These are phyloP conservation scores for Tinamus major DNA, from an alignment of 2,797 vertebrate species.

Conservation along the genomic window DNA sequence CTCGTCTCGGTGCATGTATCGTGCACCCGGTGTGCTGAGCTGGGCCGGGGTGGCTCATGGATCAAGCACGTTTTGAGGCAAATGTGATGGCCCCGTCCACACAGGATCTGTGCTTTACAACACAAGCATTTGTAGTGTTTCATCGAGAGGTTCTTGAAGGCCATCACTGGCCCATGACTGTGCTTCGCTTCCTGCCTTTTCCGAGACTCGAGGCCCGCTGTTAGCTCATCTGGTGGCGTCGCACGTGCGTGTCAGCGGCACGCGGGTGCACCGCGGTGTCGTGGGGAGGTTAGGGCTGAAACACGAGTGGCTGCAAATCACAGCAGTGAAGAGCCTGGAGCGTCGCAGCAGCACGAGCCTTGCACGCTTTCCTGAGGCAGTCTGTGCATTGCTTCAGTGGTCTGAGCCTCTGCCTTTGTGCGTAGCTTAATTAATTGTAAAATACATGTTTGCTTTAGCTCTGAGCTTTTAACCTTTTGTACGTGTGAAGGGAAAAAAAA, in stretches of 20 bases:
- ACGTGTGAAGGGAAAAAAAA: background rate
- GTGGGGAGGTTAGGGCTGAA: fast-evolving
- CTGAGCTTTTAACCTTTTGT: background rate
- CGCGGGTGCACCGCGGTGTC: background rate
- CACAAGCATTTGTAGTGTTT: background rate
- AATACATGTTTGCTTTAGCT: background rate
- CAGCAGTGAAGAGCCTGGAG: background rate
- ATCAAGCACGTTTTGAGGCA: background rate
- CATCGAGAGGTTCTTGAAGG: background rate
- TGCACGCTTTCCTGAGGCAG: background rate
- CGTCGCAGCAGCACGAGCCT: background rate
- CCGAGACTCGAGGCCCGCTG: too few relatives aligned
- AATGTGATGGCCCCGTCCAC: background rate
- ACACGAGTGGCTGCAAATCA: background rate
- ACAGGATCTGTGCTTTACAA: background rate
- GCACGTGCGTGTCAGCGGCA: fast-evolving
- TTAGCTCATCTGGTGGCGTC: background rate
- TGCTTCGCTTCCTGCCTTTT: background rate
- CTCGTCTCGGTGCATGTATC: background rate
- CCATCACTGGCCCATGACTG: fast-evolving
- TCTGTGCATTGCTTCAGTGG: background rate
- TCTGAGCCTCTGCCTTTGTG: background rate
- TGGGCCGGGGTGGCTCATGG: background rate
- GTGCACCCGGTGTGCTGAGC: background rate
- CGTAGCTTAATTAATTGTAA: background rate